phyloP scores from a whole-genome alignment of 2,888 invertebrate genomes.

The Masnerella sp. region DNA sequence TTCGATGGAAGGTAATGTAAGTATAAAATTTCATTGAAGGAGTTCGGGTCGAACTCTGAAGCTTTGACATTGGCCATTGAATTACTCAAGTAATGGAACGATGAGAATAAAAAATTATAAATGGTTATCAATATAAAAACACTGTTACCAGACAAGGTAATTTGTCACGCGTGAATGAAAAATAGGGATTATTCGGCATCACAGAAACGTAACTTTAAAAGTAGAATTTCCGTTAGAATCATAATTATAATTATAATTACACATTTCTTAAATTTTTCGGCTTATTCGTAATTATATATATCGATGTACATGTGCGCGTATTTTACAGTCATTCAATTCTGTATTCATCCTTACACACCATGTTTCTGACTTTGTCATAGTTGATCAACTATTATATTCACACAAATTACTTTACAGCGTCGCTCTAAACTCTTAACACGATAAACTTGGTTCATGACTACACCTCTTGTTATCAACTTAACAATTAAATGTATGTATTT shows the following conservation, averaged over 20 bases:
- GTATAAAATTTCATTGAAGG: slow-evolving; percentile 15
- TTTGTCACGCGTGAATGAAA: too few relatives aligned
- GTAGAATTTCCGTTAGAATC: neutral
- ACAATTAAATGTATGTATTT: neutral
- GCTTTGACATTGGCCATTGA: slow-evolving; percentile 1
- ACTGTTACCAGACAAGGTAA: too few relatives aligned
- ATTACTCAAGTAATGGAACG: too few relatives aligned
- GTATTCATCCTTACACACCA: neutral
- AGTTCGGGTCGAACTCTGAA: slow-evolving; percentile 5
- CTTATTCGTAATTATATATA: slow-evolving; percentile 13
- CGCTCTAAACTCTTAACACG: slow-evolving; percentile 63
- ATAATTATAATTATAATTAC: too few relatives aligned
- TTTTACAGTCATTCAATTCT: slow-evolving; percentile 48
- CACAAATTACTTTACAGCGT: slow-evolving; percentile 65
- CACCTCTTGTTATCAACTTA: neutral
- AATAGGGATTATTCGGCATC: slow-evolving; percentile 6
- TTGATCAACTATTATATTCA: slow-evolving; percentile 67
- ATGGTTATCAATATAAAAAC: too few relatives aligned
- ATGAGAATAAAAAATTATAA: too few relatives aligned
- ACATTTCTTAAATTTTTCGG: slow-evolving; percentile 1
- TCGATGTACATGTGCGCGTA: slow-evolving; percentile 12
- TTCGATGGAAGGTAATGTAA: slow-evolving; percentile 27
- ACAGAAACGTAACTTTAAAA: slow-evolving; percentile 26
- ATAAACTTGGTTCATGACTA: slow-evolving; percentile 51
- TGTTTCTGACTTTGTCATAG: slow-evolving; percentile 1